Evolutionary conservation across 2,888 invertebrate species (phyloP), one percentile per base, ranked within the genome.

Genomic region (Resseliella maxima): DNA sequence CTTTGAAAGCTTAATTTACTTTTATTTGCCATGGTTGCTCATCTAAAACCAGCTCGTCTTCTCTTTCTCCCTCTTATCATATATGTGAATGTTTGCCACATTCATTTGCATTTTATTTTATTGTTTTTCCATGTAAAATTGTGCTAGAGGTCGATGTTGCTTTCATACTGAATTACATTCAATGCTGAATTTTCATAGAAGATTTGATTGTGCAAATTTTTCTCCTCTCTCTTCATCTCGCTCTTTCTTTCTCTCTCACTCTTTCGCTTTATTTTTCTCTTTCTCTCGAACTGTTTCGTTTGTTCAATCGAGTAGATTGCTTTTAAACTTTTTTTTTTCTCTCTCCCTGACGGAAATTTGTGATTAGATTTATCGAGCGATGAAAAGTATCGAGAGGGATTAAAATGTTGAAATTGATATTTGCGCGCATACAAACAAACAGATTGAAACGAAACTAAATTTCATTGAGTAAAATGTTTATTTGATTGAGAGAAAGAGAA

Each of bases 1-100:
- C 83, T 83, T 83, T 83, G 38, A 83, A 83, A 83, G 83, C 83
- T 83, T 83, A 83, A 83, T 83, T 83, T 83, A 38, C 83, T 83
- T 83, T 83, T 83, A 83, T 83, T 83, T 83, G 83, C 83, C 38
- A 83, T 38, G 1, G 38, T 31, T 38, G n/a, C 18, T 50, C 83
- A 38, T 83, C 83, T 38, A 36, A 83, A 83, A n/a, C 83, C 38
- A 38, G 38, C 38, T 64, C 54, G 3, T 5, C 27, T 18, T 18
- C 50, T 50, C 50, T 18, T 2, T 59, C 59, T 59, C 72, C 3
- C 72, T 5, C 59, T 72, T n/a, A n/a, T n/a, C 72, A 8, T 35
- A 21, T 35, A 72, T 72, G 18, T 72, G 72, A n/a, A 72, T 72
- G 72, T 72, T 72, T 72, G 72, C 72, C 72, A 72, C 72, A 72